These are phyloP conservation scores for Heliconius charithonia DNA, from an alignment of 2,888 invertebrate species.

Conservation along the genomic window DNA sequence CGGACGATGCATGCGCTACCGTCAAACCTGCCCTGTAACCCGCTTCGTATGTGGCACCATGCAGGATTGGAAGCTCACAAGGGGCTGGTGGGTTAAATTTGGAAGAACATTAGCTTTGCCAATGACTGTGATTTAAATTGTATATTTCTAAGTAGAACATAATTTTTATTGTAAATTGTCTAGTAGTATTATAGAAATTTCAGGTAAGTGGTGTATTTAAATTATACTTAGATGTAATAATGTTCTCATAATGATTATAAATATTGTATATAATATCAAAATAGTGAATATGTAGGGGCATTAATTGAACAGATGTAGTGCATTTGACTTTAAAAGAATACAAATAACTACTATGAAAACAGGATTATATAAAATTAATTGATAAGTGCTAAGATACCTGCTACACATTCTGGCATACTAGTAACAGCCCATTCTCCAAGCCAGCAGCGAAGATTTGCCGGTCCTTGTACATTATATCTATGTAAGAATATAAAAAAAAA, in stretches of 20 bases:
- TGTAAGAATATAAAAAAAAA: constrained; percentile 36
- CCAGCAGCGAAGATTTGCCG: constrained; percentile 89
- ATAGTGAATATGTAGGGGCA: neutral
- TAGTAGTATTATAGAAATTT: neutral
- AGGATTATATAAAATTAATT: constrained; percentile 3
- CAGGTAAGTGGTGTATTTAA: neutral
- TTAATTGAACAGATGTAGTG: neutral
- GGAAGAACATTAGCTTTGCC: constrained; percentile 5
- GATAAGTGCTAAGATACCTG: constrained; percentile 76
- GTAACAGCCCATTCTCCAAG: constrained; percentile 92
- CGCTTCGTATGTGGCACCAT: constrained; percentile 88
- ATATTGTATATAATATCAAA: neutral
- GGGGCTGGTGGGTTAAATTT: constrained; percentile 77
- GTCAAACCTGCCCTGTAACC: constrained; percentile 92
- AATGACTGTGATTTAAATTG: neutral
- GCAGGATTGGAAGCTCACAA: constrained; percentile 87
- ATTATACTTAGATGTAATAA: neutral
- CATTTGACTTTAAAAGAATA: neutral
- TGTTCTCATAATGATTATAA: neutral
- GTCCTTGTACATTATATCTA: constrained; percentile 86
- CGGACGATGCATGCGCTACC: constrained; percentile 91
- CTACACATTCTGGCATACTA: constrained; percentile 89
- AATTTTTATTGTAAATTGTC: neutral
- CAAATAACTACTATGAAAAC: neutral
- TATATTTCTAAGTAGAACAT: neutral